phyloP scores from a whole-genome alignment of 2,888 invertebrate genomes.

The Leucophenga montana region DNA sequence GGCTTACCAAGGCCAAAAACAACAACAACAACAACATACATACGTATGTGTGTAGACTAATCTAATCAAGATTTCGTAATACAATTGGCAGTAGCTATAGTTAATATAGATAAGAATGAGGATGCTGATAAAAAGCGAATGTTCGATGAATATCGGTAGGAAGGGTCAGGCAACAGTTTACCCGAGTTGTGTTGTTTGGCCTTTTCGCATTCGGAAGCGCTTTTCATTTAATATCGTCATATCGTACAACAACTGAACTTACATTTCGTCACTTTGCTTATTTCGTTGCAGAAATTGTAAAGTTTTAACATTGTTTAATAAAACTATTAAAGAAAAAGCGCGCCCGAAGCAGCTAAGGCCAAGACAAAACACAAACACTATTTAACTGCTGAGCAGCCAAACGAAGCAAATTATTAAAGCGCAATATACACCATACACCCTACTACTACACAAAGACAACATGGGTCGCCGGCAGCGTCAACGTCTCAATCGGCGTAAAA shows the following conservation, averaged over 20 bases:
- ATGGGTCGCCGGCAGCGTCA: slow-evolving; percentile 67
- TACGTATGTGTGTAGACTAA: slow-evolving; percentile 31
- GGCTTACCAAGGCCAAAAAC: slow-evolving; percentile 52
- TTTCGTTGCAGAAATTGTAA: slow-evolving; percentile 65
- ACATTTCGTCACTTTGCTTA: slow-evolving; percentile 48
- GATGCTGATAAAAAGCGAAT: neutral
- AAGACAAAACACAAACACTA: slow-evolving; percentile 53
- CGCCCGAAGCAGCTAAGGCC: slow-evolving; percentile 39
- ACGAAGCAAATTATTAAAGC: neutral
- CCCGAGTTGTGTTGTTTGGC: slow-evolving; percentile 66
- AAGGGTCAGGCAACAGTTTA: slow-evolving; percentile 56
- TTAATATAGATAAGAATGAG: neutral
- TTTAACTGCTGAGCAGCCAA: neutral
- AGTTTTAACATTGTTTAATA: slow-evolving; percentile 18
- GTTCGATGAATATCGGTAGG: neutral
- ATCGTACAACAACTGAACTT: slow-evolving; percentile 38
- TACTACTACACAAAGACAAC: slow-evolving; percentile 1
- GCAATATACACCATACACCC: neutral
- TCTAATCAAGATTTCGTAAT: slow-evolving; percentile 57
- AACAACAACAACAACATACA: slow-evolving; percentile 23
- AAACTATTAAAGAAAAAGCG: slow-evolving; percentile 28
- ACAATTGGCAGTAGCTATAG: neutral
- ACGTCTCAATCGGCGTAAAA: slow-evolving; percentile 47
- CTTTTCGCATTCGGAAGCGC: slow-evolving; percentile 35
- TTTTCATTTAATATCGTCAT: slow-evolving; percentile 11